Conservation (phyloP, 2,888 invertebrate species). For the Podabrus alpinus region DNA sequence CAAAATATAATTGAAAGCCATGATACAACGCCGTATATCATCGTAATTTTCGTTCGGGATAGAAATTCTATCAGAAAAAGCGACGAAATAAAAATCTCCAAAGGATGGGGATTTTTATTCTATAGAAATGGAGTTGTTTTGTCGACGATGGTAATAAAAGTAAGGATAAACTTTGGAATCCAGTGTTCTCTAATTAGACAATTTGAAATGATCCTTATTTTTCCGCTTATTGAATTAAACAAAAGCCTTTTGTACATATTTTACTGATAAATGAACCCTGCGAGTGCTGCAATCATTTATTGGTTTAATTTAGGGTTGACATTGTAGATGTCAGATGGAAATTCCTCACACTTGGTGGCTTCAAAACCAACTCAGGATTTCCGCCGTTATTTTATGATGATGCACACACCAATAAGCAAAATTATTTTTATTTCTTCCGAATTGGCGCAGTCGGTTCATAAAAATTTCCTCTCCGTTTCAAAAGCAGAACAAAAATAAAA, state of each 20-base stretch:
- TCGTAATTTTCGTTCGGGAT: neutral
- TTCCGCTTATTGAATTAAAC: constrained; percentile 25
- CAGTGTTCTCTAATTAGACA: constrained; percentile 33
- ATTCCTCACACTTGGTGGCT: constrained; percentile 12
- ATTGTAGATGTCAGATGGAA: constrained; percentile 8
- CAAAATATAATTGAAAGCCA: too few species aligned
- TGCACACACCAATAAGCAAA: neutral
- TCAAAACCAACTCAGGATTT: constrained; percentile 28
- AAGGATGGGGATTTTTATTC: constrained; percentile 17
- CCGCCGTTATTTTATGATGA: neutral
- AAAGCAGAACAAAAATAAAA: neutral
- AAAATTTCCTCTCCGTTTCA: neutral
- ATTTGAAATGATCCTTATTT: constrained; percentile 31
- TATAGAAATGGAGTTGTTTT: neutral
- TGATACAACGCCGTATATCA: neutral
- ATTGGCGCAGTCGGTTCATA: neutral
- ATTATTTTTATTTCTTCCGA: neutral
- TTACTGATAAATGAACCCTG: constrained; percentile 28
- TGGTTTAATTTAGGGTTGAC: constrained; percentile 29
- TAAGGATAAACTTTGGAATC: neutral
- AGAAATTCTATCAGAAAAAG: neutral
- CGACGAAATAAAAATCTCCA: constrained; percentile 18
- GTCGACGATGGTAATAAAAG: neutral
- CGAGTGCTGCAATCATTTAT: constrained; percentile 34
- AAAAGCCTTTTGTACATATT: constrained; percentile 32